Evolutionary conservation across 2,113 vertebrate genomes (phyloP).

Genomic region (Cacatua alba): DNA sequence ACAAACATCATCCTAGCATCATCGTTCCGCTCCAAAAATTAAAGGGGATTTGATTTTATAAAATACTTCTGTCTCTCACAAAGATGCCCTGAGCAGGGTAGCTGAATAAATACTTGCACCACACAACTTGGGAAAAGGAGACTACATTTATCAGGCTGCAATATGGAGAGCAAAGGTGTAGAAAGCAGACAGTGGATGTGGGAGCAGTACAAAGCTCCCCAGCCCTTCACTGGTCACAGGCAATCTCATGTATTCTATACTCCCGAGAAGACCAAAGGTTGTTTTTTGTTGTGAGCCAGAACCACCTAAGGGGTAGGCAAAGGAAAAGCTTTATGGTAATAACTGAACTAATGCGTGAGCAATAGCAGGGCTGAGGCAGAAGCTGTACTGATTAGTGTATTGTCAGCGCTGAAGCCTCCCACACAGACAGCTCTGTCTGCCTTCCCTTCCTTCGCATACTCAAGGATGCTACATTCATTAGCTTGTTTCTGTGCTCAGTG

Average conservation of each 20-base stretch:
- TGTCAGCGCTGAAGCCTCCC: constrained; percentile 66
- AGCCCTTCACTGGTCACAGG: not conserved
- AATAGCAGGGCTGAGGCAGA: constrained; percentile 42
- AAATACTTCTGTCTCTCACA: not conserved
- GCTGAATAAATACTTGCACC: not conserved
- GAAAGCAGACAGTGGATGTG: not conserved
- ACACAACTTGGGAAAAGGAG: not conserved
- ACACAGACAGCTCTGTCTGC: constrained; percentile 69
- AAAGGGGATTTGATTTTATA: not conserved
- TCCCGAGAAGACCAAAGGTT: not conserved
- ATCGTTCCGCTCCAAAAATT: not conserved
- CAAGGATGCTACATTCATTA: constrained; percentile 60
- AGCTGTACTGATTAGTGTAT: constrained; percentile 58
- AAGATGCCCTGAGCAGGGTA: not conserved
- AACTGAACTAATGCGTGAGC: constrained; percentile 43
- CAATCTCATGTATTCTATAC: not conserved
- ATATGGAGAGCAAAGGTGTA: not conserved
- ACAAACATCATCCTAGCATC: not conserved
- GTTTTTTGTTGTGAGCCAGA: constrained; percentile 7
- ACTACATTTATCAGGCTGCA: not conserved
- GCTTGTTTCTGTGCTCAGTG: constrained; percentile 5
- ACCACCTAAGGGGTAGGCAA: not conserved
- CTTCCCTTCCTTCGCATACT: constrained; percentile 39
- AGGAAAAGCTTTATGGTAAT: constrained; percentile 24
- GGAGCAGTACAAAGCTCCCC: not conserved